Conservation (phyloP, 2,888 invertebrate species). For the Lymantria monacha region DNA sequence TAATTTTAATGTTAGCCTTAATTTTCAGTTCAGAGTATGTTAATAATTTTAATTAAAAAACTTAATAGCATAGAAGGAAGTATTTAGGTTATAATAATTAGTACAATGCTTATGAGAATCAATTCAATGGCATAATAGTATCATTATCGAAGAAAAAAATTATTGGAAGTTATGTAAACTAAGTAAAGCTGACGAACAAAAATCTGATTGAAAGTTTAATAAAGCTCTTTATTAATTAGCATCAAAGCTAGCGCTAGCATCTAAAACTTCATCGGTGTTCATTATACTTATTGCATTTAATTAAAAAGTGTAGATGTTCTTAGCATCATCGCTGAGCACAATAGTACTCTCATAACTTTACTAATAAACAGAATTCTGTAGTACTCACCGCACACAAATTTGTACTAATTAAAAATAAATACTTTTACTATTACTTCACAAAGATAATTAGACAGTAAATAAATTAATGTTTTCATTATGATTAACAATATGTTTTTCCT, state of each 20-base stretch:
- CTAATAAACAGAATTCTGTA: slow-evolving; percentile 16
- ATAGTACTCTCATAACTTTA: slow-evolving; percentile 13
- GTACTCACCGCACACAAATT: slow-evolving; percentile 27
- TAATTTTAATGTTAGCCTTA: background rate
- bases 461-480: slow-evolving; percentile 14
- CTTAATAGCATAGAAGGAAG: too few relatives aligned
- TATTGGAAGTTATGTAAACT: too few relatives aligned
- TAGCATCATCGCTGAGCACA: slow-evolving; percentile 14
- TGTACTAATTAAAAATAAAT: slow-evolving; percentile 29
- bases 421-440: slow-evolving; percentile 16
- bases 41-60: background rate
- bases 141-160: too few relatives aligned
- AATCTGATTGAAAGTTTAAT: slow-evolving; percentile 25
- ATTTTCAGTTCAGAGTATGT: slow-evolving; percentile 4
- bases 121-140: too few relatives aligned
- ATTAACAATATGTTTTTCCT: slow-evolving; percentile 13
- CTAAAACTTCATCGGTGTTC: slow-evolving; percentile 25
- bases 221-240: slow-evolving; percentile 34
- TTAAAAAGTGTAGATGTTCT: slow-evolving; percentile 29
- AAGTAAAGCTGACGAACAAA: background rate
- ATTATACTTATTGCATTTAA: slow-evolving; percentile 30
- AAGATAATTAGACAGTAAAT: slow-evolving; percentile 22
- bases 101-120: too few relatives aligned
- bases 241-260: slow-evolving; percentile 22
- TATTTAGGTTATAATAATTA: too few relatives aligned